These are phyloP conservation scores for Mycteria americana DNA, from an alignment of 2,797 vertebrate genomes.

Conservation along the genomic window DNA sequence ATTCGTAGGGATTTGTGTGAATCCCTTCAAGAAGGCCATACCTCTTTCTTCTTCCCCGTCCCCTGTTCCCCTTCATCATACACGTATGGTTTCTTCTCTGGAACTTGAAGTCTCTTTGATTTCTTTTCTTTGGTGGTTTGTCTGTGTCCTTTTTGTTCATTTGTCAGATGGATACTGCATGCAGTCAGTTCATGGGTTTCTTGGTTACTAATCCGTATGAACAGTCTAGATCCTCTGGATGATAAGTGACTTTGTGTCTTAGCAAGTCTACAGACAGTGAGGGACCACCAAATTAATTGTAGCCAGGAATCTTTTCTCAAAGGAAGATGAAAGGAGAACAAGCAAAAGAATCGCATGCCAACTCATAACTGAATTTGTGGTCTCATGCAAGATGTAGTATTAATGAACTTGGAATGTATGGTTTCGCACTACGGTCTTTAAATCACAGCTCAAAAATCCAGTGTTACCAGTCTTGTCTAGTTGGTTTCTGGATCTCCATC, in stretches of 20 bases:
- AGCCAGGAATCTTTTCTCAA: background rate
- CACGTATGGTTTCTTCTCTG: background rate
- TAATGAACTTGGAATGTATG: background rate
- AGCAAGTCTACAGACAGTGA: background rate
- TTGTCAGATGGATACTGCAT: background rate
- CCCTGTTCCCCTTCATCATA: background rate
- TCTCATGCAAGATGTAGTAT: slow-evolving; percentile 4
- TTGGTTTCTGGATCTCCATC: background rate
- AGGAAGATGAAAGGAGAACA: background rate
- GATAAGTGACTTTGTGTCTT: background rate
- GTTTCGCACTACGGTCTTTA: background rate
- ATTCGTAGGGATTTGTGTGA: background rate
- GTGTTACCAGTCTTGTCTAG: background rate
- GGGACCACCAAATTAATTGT: background rate
- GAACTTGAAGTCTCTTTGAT: background rate
- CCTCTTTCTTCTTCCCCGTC: background rate
- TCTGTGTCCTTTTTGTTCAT: background rate
- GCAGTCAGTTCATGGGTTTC: background rate
- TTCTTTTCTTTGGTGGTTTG: background rate
- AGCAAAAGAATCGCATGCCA: background rate
- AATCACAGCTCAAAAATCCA: background rate
- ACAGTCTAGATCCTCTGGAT: background rate
- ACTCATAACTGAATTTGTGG: slow-evolving; percentile 16
- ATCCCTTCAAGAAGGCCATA: background rate
- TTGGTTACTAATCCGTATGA: background rate